Evolutionary conservation across 2,797 vertebrate species (phyloP).

Genomic region (Liasis olivaceus): DNA sequence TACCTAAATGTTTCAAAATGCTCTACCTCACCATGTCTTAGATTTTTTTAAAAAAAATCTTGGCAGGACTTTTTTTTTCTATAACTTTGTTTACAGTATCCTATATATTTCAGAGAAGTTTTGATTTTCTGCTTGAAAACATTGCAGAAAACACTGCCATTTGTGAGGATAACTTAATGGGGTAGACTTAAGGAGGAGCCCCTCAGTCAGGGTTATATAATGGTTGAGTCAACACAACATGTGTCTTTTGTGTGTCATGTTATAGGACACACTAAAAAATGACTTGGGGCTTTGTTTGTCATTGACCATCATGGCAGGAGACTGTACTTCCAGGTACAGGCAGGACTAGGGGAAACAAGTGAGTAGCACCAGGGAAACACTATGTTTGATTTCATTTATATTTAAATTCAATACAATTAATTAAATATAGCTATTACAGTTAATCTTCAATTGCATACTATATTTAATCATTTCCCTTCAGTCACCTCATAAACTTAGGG

Average conservation of each 20-base stretch:
- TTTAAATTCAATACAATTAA: background rate
- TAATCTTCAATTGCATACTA: no score
- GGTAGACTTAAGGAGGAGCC: slow-evolving; percentile 31
- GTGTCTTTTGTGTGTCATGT: background rate
- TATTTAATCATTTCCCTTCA: background rate
- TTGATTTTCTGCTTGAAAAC: slow-evolving; percentile 64
- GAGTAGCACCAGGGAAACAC: background rate
- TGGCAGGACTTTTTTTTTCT: slow-evolving; percentile 77
- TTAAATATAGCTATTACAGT: background rate
- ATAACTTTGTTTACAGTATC: slow-evolving; percentile 70
- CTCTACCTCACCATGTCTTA: background rate
- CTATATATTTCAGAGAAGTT: slow-evolving; percentile 58
- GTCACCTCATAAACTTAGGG: background rate
- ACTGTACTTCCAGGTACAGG: background rate
- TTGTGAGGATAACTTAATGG: slow-evolving; percentile 53
- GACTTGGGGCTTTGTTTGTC: background rate
- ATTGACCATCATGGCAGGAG: background rate
- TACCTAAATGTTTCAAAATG: slow-evolving; percentile 64
- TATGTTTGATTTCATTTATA: background rate
- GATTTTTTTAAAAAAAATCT: slow-evolving; percentile 42
- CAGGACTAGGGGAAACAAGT: background rate
- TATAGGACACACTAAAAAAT: background rate
- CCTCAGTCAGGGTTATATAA: background rate
- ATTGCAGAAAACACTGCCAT: slow-evolving; percentile 35
- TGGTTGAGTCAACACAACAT: background rate